Evolutionary conservation across 2,888 invertebrate species (phyloP).

Genomic region (Ichneumon xanthorius): DNA sequence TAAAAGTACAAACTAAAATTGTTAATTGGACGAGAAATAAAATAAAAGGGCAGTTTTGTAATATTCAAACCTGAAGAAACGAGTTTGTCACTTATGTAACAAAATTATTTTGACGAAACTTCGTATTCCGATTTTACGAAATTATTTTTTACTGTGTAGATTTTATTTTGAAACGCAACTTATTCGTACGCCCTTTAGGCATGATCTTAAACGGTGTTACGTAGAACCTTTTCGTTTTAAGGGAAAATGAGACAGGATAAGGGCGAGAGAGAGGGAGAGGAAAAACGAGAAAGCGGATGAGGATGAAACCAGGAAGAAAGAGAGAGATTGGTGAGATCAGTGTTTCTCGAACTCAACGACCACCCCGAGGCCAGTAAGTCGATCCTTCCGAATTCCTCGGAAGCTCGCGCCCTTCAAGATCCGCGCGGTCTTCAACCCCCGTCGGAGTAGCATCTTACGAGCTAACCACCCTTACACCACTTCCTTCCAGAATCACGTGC

Average conservation of each 20-base stretch:
- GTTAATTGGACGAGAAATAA: no score
- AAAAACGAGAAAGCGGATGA: neutral
- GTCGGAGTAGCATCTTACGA: constrained; percentile 38
- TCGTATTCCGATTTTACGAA: no score
- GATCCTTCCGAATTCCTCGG: constrained; percentile 60
- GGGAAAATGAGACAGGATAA: neutral
- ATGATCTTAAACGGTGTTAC: neutral
- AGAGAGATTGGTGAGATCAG: constrained; percentile 60
- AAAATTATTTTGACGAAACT: no score
- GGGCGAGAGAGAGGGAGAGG: neutral
- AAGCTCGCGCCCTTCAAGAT: constrained; percentile 41
- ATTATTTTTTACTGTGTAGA: neutral
- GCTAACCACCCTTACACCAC: constrained; percentile 41
- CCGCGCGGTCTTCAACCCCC: constrained; percentile 54
- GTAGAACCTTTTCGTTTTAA: neutral
- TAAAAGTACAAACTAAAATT: no score
- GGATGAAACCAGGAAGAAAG: constrained; percentile 21
- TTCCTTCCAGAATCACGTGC: constrained; percentile 23
- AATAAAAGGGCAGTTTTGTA: no score
- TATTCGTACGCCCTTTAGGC: constrained; percentile 3
- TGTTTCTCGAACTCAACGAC: constrained; percentile 71
- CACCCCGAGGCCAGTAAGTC: constrained; percentile 70
- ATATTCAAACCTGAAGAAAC: no score
- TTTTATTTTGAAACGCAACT: constrained; percentile 1
- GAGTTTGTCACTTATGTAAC: no score